A percentile compares a stretch with the other conserved stretches of the same genome.
These are phyloP conservation scores for Synergus itoensis DNA, from an alignment of 2,888 invertebrate genomes.

Conservation along the genomic window DNA sequence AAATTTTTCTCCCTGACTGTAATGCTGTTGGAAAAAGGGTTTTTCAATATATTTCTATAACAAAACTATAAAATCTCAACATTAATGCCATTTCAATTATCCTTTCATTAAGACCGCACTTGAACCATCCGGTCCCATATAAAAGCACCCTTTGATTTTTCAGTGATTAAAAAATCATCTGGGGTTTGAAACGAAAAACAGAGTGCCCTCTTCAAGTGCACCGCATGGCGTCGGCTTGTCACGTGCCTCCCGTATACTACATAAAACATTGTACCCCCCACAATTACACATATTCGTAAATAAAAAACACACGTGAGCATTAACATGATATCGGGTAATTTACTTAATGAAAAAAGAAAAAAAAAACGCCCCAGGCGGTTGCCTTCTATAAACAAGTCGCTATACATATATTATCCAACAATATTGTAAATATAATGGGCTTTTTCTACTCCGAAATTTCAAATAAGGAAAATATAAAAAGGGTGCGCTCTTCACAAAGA, in stretches of 20 bases:
- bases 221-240: conserved; percentile 26
- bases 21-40: too few species aligned
- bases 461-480: background rate
- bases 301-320: conserved; percentile 11
- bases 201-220: conserved; percentile 22
- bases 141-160: conserved; percentile 38
- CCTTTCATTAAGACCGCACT: background rate
- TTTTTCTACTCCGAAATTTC: background rate
- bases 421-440: conserved; percentile 18
- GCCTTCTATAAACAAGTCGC: background rate
- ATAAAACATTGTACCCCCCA: background rate
- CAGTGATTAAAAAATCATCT: conserved; percentile 26
- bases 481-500: background rate
- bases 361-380: background rate
- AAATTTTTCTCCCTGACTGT: too few species aligned
- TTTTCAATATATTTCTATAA: too few species aligned
- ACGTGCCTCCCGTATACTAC: background rate
- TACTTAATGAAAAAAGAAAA: conserved; percentile 26
- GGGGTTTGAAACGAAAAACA: conserved; percentile 1
- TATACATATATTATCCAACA: background rate
- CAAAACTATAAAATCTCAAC: too few species aligned
- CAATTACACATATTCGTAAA: conserved; percentile 1
- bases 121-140: background rate
- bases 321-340: background rate
- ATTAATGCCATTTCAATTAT: background rate